Evolutionary conservation across 2,113 vertebrate species (phyloP).

Genomic region (Macaca nemestrina): DNA sequence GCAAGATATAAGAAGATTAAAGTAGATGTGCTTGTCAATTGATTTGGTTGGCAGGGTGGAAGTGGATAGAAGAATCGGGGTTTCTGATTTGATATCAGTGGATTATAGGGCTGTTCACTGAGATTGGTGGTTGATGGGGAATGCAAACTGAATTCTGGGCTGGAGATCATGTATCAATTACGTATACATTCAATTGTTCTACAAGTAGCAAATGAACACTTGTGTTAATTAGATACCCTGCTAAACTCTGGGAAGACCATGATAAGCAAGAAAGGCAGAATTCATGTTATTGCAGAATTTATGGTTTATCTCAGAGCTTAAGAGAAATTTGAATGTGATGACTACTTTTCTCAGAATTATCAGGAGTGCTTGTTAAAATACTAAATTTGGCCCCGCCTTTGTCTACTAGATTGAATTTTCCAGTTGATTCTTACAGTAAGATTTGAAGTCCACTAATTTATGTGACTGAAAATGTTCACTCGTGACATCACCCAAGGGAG

Average conservation of each 20-base stretch:
- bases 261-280: neutral
- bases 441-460: neutral
- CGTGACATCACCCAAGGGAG: neutral
- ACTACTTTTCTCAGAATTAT: neutral
- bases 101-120: neutral
- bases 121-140: neutral
- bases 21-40: neutral
- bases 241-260: neutral
- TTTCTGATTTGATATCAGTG: neutral
- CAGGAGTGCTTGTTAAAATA: neutral
- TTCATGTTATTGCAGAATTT: neutral
- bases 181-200: neutral
- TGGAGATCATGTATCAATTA: neutral
- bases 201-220: neutral
- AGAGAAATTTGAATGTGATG: neutral
- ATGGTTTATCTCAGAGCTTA: neutral
- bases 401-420: neutral
- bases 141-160: neutral
- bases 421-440: neutral
- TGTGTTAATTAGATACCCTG: neutral
- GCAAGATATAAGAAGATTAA: neutral
- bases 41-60: neutral
- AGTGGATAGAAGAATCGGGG: neutral
- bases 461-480: neutral
- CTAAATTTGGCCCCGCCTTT: neutral